Conservation (phyloP, 2,888 invertebrate genomes). For the Stegana nigrithorax region DNA sequence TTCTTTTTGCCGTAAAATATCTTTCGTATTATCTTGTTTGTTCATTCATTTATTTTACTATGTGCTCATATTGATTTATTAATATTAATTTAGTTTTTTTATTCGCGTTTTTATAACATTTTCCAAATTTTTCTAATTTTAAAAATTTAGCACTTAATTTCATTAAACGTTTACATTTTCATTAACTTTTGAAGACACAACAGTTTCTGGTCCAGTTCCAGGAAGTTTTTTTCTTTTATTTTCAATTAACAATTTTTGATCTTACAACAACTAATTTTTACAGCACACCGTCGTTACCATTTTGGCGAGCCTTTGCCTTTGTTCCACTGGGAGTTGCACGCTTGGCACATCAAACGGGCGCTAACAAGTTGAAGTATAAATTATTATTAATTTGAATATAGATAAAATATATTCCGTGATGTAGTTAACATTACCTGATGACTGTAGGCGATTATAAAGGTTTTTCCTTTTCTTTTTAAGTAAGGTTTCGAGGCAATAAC, state of each 20-base stretch:
- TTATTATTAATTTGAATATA: no score
- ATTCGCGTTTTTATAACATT: not conserved
- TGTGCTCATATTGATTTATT: no score
- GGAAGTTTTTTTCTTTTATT: slow-evolving; percentile 52
- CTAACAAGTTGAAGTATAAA: no score
- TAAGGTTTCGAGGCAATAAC: slow-evolving; percentile 64
- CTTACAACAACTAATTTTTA: no score
- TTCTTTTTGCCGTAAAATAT: not conserved
- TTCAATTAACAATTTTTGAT: not conserved
- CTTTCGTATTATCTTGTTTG: no score
- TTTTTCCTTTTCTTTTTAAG: slow-evolving; percentile 67
- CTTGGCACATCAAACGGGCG: no score
- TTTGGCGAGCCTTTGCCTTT: no score
- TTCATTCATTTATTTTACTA: not conserved
- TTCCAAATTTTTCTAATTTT: slow-evolving; percentile 14
- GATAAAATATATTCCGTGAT: slow-evolving; percentile 3
- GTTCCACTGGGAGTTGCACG: no score
- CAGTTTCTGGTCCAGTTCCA: slow-evolving; percentile 70
- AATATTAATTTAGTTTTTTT: not conserved
- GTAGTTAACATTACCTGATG: slow-evolving; percentile 42
- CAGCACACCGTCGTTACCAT: no score
- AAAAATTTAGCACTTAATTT: slow-evolving; percentile 37
- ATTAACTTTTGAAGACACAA: slow-evolving; percentile 67
- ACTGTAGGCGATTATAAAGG: slow-evolving; percentile 65
- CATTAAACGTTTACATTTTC: slow-evolving; percentile 22